Evolutionary conservation across 2,797 vertebrate genomes (phyloP), one percentile per base, ranked within the genome.

Genomic region (Octomys mimax): DNA sequence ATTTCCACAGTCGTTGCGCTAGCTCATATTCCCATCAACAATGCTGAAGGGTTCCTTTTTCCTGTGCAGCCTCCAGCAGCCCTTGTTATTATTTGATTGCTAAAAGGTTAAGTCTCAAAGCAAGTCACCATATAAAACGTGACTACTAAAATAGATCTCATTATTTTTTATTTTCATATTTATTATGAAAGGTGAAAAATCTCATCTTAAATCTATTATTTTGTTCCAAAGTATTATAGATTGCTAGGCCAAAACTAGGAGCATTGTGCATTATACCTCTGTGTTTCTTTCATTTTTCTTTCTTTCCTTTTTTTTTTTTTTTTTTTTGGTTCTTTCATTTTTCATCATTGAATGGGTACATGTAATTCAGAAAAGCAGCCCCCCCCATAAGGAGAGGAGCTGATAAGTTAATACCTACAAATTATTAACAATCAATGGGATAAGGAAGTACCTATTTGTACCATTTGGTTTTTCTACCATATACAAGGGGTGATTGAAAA

Each of bases 91-190:
- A 75, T 46, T 28, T 75, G 42, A 75, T 75, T 46, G 13, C 71
- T 75, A 46, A 42, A 73, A 39, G 10, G 21, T 82, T 54, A 88
- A 46, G 28, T 87, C 19, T 92, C 57, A 92, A 84, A 62, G 28
- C 39, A 90, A 95, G 33, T 66, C n/a, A 90, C 33, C 39, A 96
- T 92, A 91, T 87, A 94, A 70, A 95, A 94, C 46, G 14, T 75
- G 16, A 54, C 36, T 64, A 73, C 24, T 70, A 80, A 93, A 66
- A 89, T 66, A 89, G 13, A 80, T 87, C 87, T 94, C 61, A 36
- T 54, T 87, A 64, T 73, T 54, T 77, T 81, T 89, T 31, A 66
- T 70, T 61, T 95, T 87, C 52, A 85, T 39, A 94, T 75, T 88
- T 91, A 79, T 62, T 64, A 92, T 62, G 24, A 77, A 93, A 71